phyloP scores from a whole-genome alignment of 2,797 vertebrate genomes.

The Squalus acanthias region DNA sequence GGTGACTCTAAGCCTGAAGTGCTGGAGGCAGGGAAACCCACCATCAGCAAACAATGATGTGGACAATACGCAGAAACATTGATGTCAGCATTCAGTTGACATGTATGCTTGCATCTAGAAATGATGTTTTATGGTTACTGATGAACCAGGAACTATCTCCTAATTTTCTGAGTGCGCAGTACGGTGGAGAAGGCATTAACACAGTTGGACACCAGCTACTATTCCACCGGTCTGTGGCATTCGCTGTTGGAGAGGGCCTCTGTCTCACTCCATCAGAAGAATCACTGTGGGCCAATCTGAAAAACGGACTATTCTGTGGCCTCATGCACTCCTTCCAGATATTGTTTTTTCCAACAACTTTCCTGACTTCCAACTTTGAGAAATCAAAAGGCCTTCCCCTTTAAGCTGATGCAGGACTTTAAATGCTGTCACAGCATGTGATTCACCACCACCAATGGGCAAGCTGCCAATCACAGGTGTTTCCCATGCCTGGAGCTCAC shows the following conservation, averaged over 20 bases:
- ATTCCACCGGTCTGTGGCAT: too few species aligned
- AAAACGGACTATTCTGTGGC: too few species aligned
- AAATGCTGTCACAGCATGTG: not conserved
- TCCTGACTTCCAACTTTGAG: not conserved
- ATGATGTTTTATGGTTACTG: not conserved
- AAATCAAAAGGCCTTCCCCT: not conserved
- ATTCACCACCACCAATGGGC: not conserved
- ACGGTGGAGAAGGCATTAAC: too few species aligned
- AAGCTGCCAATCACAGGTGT: not conserved
- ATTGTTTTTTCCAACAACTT: not conserved
- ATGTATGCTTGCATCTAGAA: not conserved
- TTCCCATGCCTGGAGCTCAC: not conserved
- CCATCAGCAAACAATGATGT: not conserved
- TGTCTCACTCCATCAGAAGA: too few species aligned
- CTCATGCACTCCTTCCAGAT: too few species aligned
- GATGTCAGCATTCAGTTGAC: not conserved
- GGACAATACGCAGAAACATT: not conserved
- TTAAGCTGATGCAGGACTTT: not conserved
- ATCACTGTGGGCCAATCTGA: too few species aligned
- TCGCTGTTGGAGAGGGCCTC: too few species aligned
- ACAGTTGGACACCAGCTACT: too few species aligned
- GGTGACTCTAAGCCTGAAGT: not conserved
- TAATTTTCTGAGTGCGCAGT: not conserved
- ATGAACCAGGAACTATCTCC: not conserved
- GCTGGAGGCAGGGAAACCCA: not conserved